These are phyloP conservation scores for Masticophis lateralis DNA, from an alignment of 2,797 vertebrate species.

Conservation along the genomic window DNA sequence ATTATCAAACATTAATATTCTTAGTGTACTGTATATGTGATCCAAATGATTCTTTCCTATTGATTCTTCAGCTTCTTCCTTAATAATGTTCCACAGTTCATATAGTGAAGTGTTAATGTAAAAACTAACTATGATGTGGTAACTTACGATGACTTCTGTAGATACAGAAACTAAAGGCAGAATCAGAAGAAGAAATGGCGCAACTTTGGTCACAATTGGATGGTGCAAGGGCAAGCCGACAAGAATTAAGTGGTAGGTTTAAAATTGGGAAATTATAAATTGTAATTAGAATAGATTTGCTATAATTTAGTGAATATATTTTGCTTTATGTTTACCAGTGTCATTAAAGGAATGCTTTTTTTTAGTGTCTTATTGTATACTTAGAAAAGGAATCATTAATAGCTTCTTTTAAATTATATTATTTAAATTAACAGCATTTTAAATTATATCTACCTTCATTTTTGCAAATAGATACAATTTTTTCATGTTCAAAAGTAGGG, in stretches of 20 bases:
- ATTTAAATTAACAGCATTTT: background rate
- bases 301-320: background rate
- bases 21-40: background rate
- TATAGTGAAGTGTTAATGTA: background rate
- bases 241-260: conserved; percentile 82
- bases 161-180: conserved; percentile 76
- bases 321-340: background rate
- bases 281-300: background rate
- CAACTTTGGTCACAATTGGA: conserved; percentile 85
- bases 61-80: background rate
- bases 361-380: background rate
- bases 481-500: background rate
- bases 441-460: background rate
- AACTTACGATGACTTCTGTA: conserved; percentile 45
- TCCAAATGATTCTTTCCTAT: background rate
- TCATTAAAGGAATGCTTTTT: background rate
- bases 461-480: background rate
- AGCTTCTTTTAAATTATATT: background rate
- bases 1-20: background rate
- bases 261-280: background rate
- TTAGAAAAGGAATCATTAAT: background rate
- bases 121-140: background rate
- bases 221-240: conserved; percentile 75
- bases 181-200: conserved; percentile 79
- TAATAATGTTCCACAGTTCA: background rate